These are phyloP conservation scores for Ornithorhynchus anatinus DNA, from an alignment of 2,113 vertebrate species.

Conservation along the genomic window DNA sequence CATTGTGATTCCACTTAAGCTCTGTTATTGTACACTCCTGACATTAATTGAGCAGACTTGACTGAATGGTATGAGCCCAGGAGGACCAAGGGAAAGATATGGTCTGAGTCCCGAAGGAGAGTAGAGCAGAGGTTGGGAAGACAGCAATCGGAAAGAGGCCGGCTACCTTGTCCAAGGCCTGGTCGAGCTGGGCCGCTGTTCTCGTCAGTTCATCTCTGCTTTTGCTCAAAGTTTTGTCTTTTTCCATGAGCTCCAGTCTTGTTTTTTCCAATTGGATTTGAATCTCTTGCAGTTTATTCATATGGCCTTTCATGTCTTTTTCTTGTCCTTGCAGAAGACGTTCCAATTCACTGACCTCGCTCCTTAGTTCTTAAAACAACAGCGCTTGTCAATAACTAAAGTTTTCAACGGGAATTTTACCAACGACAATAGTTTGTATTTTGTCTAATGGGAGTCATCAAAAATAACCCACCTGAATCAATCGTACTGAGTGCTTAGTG, in stretches of 20 bases:
- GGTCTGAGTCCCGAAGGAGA: too few relatives aligned
- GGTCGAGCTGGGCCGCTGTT: conserved; percentile 71
- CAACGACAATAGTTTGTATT: too few relatives aligned
- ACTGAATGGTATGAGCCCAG: too few relatives aligned
- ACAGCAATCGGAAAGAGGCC: too few relatives aligned
- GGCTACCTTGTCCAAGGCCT: conserved; percentile 77
- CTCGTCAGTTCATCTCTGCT: conserved; percentile 79
- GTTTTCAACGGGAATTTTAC: neutral
- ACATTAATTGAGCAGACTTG: too few relatives aligned
- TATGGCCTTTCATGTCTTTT: conserved; percentile 74
- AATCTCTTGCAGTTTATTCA: conserved; percentile 77
- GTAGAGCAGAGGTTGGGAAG: too few relatives aligned
- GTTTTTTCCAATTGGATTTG: conserved; percentile 79
- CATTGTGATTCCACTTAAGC: too few relatives aligned
- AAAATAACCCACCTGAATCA: too few relatives aligned
- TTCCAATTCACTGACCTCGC: conserved; percentile 78
- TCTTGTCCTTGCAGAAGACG: conserved; percentile 79
- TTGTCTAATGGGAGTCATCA: too few relatives aligned
- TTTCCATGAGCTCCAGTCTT: conserved; percentile 78
- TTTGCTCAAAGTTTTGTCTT: conserved; percentile 79
- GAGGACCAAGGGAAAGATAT: too few relatives aligned
- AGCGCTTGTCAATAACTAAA: neutral
- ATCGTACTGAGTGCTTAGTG: too few relatives aligned
- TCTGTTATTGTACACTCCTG: too few relatives aligned
- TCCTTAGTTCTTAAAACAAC: conserved; percentile 75